phyloP scores from a whole-genome alignment of 2,888 invertebrate species.

The Osmoderma eremita region DNA sequence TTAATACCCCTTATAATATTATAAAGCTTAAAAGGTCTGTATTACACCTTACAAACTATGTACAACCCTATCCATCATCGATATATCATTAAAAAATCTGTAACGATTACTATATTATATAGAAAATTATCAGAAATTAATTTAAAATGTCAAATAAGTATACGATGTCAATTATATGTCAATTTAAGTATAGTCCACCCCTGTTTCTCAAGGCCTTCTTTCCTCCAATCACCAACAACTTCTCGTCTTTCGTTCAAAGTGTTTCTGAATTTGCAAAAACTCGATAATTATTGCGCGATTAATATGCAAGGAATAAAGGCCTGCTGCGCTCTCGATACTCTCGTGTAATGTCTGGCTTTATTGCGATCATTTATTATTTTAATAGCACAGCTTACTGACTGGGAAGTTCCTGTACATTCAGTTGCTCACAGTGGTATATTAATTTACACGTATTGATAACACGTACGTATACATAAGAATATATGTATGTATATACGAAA shows the following conservation, averaged over 20 bases:
- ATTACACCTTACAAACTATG: too few relatives aligned
- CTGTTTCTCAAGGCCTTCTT: background rate
- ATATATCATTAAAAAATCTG: too few relatives aligned
- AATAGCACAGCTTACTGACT: conserved; percentile 60
- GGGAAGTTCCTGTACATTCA: conserved; percentile 56
- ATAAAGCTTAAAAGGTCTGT: too few relatives aligned
- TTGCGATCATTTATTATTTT: conserved; percentile 61
- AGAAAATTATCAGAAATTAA: too few relatives aligned
- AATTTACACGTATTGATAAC: conserved; percentile 51
- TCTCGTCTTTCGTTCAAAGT: conserved; percentile 11
- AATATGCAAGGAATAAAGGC: conserved; percentile 56
- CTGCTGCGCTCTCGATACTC: conserved; percentile 57
- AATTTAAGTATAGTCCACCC: conserved; percentile 1
- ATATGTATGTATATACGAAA: background rate
- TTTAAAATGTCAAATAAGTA: too few relatives aligned
- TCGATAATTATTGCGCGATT: conserved; percentile 60
- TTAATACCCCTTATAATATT: background rate
- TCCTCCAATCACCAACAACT: conserved; percentile 2
- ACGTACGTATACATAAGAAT: conserved; percentile 29
- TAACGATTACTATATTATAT: too few relatives aligned
- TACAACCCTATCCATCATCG: too few relatives aligned
- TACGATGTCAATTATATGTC: too few relatives aligned
- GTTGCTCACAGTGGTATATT: conserved; percentile 53
- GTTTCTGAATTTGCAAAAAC: conserved; percentile 42
- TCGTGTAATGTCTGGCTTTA: conserved; percentile 61